These are phyloP conservation scores for Sisyra nigra DNA, from an alignment of 2,888 invertebrate genomes.

Conservation along the genomic window DNA sequence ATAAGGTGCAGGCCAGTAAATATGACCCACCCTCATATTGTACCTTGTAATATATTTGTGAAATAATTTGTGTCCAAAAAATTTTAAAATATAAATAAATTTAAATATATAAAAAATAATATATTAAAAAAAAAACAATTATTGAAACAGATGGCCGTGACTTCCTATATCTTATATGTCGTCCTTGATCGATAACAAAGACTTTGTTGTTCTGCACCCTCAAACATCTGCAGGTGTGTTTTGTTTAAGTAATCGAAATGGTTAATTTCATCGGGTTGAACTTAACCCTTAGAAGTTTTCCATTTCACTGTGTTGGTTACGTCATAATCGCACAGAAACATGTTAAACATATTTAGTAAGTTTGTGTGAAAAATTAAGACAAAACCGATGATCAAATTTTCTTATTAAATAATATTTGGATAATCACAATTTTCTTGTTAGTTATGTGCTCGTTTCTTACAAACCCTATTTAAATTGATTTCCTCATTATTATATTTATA, in stretches of 20 bases:
- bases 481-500: slow-evolving; percentile 5
- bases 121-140: slow-evolving; percentile 1
- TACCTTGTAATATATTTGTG: not conserved
- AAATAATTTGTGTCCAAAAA: slow-evolving; percentile 4
- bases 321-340: too few relatives aligned
- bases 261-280: too few relatives aligned
- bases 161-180: slow-evolving; percentile 15
- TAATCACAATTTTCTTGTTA: too few relatives aligned
- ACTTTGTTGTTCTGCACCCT: slow-evolving; percentile 9
- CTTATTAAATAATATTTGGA: too few relatives aligned
- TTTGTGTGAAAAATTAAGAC: too few relatives aligned
- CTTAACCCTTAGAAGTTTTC: too few relatives aligned
- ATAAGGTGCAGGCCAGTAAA: slow-evolving; percentile 2
- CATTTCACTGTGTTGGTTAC: too few relatives aligned
- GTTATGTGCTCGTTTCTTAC: too few relatives aligned
- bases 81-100: not conserved
- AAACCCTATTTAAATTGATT: slow-evolving; percentile 4
- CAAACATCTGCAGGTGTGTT: slow-evolving; percentile 3
- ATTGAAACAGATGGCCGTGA: slow-evolving; percentile 14
- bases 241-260: too few relatives aligned
- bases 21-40: not conserved
- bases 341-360: too few relatives aligned
- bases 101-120: too few relatives aligned
- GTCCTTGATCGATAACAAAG: slow-evolving; percentile 8
- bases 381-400: too few relatives aligned